Evolutionary conservation across 2,888 invertebrate species (phyloP).

Genomic region (Meiosimyza decipiens): DNA sequence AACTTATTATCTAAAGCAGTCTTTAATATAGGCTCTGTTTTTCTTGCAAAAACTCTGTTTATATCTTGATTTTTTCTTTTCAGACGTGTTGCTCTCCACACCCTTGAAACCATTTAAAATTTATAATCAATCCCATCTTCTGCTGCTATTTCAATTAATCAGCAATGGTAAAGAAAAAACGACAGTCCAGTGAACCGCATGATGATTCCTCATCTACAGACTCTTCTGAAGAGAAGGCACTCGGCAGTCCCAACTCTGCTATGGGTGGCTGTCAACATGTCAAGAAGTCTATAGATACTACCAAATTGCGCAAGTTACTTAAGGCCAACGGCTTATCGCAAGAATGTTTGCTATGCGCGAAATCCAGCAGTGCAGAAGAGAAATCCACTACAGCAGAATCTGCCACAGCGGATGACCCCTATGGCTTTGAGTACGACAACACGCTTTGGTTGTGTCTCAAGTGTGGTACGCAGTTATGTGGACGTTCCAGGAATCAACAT

Average conservation of each 20-base stretch:
- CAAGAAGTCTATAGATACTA: slow-evolving; percentile 75
- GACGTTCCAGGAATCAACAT: slow-evolving; percentile 75
- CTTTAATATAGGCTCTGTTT: neutral
- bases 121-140: neutral
- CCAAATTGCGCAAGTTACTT: slow-evolving; percentile 71
- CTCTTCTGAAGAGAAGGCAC: slow-evolving; percentile 77
- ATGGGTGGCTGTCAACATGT: slow-evolving; percentile 75
- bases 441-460: slow-evolving; percentile 83
- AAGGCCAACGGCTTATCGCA: slow-evolving; percentile 69
- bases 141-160: slow-evolving; percentile 12
- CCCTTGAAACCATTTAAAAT: slow-evolving; percentile 9
- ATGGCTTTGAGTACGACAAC: slow-evolving; percentile 67
- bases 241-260: slow-evolving; percentile 50
- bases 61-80: neutral
- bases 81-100: neutral
- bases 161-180: slow-evolving; percentile 79
- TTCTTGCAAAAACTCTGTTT: neutral
- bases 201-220: slow-evolving; percentile 77
- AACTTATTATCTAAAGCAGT: neutral
- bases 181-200: slow-evolving; percentile 76
- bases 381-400: neutral
- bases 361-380: slow-evolving; percentile 63
- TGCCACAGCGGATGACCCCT: slow-evolving; percentile 41
- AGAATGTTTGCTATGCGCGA: slow-evolving; percentile 71
- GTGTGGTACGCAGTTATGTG: slow-evolving; percentile 84